A percentile compares a stretch with the other conserved stretches of the same genome.
Evolutionary conservation across 1,140 invertebrate species (phyloP).

Genomic region (Drosophila nikananu): DNA sequence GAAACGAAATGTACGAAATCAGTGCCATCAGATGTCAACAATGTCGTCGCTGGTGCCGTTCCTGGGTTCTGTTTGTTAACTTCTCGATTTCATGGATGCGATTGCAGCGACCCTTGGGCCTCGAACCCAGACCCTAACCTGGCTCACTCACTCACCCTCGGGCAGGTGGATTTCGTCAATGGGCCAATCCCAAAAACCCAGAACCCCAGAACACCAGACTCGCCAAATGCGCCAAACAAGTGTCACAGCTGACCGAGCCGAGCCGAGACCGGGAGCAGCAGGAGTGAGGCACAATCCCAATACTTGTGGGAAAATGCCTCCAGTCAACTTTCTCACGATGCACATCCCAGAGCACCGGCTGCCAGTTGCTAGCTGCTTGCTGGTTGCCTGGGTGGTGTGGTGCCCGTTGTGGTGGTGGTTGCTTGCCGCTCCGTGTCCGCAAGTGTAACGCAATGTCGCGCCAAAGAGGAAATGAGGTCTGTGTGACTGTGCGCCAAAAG

Average conservation of each 20-base stretch:
- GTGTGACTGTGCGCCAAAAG: slow-evolving; percentile 55
- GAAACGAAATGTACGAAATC: slow-evolving; percentile 49
- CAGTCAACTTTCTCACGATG: slow-evolving; percentile 85
- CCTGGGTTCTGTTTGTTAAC: slow-evolving; percentile 55
- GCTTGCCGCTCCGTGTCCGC: slow-evolving; percentile 62
- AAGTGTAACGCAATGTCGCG: slow-evolving; percentile 82
- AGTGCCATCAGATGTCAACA: slow-evolving; percentile 56
- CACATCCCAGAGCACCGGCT: slow-evolving; percentile 63
- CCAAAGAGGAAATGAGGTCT: slow-evolving; percentile 81
- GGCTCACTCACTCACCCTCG: slow-evolving; percentile 54
- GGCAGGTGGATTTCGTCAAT: slow-evolving; percentile 76
- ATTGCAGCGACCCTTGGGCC: slow-evolving; percentile 57
- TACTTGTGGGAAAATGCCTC: slow-evolving; percentile 83
- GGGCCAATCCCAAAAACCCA: slow-evolving; percentile 37
- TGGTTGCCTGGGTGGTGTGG: slow-evolving; percentile 63
- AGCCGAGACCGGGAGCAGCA: slow-evolving; percentile 33
- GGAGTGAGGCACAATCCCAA: slow-evolving; percentile 65
- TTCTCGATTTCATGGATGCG: slow-evolving; percentile 77
- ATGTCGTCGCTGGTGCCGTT: slow-evolving; percentile 24
- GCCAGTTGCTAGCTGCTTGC: slow-evolving; percentile 47
- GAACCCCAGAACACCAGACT: slow-evolving; percentile 20
- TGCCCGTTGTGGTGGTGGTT: slow-evolving; percentile 74
- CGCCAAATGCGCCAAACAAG: slow-evolving; percentile 70
- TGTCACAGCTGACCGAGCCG: slow-evolving; percentile 70
- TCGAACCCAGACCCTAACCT: slow-evolving; percentile 3